Evolutionary conservation across 2,113 vertebrate species (phyloP).

Genomic region (Indicator indicator): DNA sequence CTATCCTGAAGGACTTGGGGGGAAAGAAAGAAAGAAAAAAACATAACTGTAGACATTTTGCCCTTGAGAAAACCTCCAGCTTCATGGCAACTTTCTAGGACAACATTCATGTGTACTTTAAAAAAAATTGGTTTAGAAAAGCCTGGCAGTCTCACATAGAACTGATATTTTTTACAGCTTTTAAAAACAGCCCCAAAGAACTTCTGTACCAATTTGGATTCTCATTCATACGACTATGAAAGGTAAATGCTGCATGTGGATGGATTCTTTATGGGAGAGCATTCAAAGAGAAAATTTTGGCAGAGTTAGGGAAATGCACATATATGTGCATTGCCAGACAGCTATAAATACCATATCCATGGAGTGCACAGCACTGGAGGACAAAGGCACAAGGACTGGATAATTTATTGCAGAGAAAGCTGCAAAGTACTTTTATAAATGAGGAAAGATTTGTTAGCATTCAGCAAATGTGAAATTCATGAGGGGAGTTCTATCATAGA

Average conservation of each 20-base stretch:
- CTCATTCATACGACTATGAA: background rate
- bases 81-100: background rate
- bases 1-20: background rate
- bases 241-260: slow-evolving; percentile 34
- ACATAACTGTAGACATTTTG: background rate
- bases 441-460: slow-evolving; percentile 29
- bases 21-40: too few relatives aligned
- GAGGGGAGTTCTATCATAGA: slow-evolving; percentile 30
- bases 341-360: slow-evolving; percentile 27
- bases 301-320: background rate
- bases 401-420: slow-evolving; percentile 9
- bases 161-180: background rate
- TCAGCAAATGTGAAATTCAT: slow-evolving; percentile 49
- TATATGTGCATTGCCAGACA: background rate
- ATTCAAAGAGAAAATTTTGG: slow-evolving; percentile 11
- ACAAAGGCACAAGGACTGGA: slow-evolving; percentile 17
- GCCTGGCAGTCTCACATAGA: background rate
- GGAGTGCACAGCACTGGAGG: background rate
- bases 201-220: background rate
- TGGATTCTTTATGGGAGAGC: background rate
- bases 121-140: background rate
- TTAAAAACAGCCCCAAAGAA: background rate
- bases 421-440: slow-evolving; percentile 29
- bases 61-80: background rate
- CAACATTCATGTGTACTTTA: background rate